Percentiles rank a stretch among this genome's conserved stretches.
phyloP scores from a whole-genome alignment of 2,113 vertebrate genomes.

The Petrocephalus zakoni region DNA sequence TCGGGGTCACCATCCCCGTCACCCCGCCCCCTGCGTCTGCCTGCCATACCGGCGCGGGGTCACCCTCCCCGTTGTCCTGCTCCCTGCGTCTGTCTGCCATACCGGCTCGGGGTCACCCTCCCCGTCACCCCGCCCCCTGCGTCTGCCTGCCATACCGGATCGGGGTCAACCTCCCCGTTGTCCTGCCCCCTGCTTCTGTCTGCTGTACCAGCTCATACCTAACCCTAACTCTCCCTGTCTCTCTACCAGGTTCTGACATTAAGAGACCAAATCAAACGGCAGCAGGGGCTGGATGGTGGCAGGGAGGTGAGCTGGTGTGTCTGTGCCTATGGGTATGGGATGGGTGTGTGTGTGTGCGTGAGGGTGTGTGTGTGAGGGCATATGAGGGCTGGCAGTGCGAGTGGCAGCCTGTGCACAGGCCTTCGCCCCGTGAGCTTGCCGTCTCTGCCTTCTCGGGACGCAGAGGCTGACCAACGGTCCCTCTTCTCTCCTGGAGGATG shows the following conservation, averaged over 20 bases:
- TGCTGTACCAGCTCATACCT: not conserved
- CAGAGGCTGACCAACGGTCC: constrained; percentile 79
- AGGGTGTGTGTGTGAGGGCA: not conserved
- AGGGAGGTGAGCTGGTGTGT: constrained; percentile 57
- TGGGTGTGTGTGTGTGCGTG: not conserved
- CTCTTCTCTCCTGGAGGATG: constrained; percentile 58
- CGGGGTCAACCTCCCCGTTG: not conserved
- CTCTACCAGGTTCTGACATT: constrained; percentile 54
- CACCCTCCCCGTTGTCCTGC: not conserved
- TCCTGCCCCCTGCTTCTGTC: not conserved
- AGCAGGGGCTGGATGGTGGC: constrained; percentile 63
- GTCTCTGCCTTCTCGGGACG: not conserved
- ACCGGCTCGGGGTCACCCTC: not conserved
- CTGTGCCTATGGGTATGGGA: not conserved
- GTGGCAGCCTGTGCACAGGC: not conserved
- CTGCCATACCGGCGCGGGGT: not conserved
- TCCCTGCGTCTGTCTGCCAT: not conserved
- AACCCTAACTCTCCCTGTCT: no score
- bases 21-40: not conserved
- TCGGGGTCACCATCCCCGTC: not conserved
- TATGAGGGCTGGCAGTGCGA: not conserved
- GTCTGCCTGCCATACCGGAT: not conserved
- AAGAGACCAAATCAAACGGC: constrained; percentile 66
- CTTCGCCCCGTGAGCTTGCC: not conserved
- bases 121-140: not conserved